Percentiles rank a stretch among this genome's conserved stretches.
These are phyloP conservation scores for Anoplolepis gracilipes DNA, from an alignment of 1,140 invertebrate genomes.

Conservation along the genomic window DNA sequence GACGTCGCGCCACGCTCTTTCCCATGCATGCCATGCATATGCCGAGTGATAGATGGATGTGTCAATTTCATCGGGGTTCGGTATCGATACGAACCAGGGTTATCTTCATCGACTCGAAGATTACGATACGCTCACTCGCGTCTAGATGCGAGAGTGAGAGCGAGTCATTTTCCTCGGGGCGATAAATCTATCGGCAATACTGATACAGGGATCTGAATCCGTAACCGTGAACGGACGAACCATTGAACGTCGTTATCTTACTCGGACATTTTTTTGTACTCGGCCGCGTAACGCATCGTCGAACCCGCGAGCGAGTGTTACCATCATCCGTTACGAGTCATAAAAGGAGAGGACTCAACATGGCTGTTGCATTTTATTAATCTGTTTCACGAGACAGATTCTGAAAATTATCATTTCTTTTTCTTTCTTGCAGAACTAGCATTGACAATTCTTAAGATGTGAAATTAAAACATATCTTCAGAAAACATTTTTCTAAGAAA, in stretches of 20 bases:
- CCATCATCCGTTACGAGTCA: neutral
- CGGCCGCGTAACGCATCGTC: conserved; percentile 40
- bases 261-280: conserved; percentile 50
- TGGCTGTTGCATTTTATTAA: conserved; percentile 30
- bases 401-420: neutral
- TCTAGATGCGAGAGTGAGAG: conserved; percentile 19
- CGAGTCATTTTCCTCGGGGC: conserved; percentile 54
- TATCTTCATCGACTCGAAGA: conserved; percentile 74
- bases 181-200: conserved; percentile 53
- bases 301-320: conserved; percentile 30
- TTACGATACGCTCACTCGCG: conserved; percentile 54
- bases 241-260: conserved; percentile 40
- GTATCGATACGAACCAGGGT: conserved; percentile 71
- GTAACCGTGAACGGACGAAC: conserved; percentile 1
- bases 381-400: neutral
- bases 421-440: neutral
- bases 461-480: neutral
- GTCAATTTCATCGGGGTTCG: conserved; percentile 78
- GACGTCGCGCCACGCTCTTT: conserved; percentile 66
- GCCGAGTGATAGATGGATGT: conserved; percentile 79
- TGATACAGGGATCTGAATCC: conserved; percentile 37
- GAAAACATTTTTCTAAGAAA: neutral
- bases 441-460: neutral
- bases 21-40: conserved; percentile 76
- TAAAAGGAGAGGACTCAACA: neutral